Conservation (phyloP, 2,113 vertebrate genomes). For the Aythya baeri region DNA sequence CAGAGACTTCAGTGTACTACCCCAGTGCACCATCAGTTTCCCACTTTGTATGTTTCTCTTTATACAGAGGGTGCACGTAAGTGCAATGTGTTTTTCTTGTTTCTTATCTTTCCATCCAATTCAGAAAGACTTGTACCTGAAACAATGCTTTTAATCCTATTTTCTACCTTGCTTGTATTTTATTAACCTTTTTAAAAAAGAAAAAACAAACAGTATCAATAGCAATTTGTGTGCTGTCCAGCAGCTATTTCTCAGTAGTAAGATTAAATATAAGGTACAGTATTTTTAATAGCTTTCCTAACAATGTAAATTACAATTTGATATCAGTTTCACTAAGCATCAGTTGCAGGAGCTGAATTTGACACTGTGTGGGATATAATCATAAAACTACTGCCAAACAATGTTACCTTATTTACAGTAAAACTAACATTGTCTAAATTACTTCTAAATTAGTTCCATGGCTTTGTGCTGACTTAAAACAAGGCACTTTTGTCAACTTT, state of each 20-base stretch:
- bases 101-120: conserved; percentile 41
- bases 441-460: neutral
- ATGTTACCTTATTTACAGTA: neutral
- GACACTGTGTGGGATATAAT: conserved; percentile 49
- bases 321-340: conserved; percentile 35
- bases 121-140: conserved; percentile 47
- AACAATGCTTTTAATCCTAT: conserved; percentile 60
- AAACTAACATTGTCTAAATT: conserved; percentile 21
- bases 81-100: conserved; percentile 55
- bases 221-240: conserved; percentile 50
- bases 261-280: conserved; percentile 26
- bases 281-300: conserved; percentile 72
- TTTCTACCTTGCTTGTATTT: conserved; percentile 72
- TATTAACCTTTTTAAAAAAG: conserved; percentile 58
- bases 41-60: conserved; percentile 63
- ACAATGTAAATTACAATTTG: conserved; percentile 51
- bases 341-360: conserved; percentile 46
- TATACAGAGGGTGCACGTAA: conserved; percentile 19
- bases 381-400: conserved; percentile 58
- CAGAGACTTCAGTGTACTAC: conserved; percentile 18
- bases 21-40: conserved; percentile 21
- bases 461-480: conserved; percentile 43
- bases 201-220: conserved; percentile 14
- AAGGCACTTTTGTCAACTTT: neutral
- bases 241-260: conserved; percentile 53